A percentile compares a stretch with the other conserved stretches of the same genome.
phyloP scores from a whole-genome alignment of 1,140 invertebrate species.

The Bombus waltoni region DNA sequence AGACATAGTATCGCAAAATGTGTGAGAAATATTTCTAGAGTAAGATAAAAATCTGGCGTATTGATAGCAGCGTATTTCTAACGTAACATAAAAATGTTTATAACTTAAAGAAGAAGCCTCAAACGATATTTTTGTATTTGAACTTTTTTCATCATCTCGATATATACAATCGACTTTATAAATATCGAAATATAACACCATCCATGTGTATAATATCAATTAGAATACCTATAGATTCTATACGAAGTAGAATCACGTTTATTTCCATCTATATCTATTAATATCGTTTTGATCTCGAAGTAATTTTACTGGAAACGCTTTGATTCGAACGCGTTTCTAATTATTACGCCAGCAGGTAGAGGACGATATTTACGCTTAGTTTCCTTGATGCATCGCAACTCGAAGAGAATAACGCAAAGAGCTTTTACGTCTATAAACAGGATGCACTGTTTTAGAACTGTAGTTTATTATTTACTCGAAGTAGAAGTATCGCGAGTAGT shows the following conservation, averaged over 20 bases:
- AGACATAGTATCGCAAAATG: too few species aligned
- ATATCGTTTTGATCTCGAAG: not conserved
- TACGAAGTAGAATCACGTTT: not conserved
- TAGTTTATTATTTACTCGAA: slow-evolving; percentile 36
- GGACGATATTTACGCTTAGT: not conserved
- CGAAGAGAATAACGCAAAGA: not conserved
- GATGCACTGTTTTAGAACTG: not conserved
- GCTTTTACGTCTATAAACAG: not conserved
- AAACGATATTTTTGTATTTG: too few species aligned
- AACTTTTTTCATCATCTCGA: not conserved
- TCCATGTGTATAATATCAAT: too few species aligned
- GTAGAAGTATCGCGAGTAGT: not conserved
- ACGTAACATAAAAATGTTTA: not conserved
- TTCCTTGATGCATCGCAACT: not conserved
- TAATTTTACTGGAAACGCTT: too few species aligned
- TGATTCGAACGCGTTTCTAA: not conserved
- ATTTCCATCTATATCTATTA: not conserved
- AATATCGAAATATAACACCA: not conserved
- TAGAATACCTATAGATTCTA: too few species aligned
- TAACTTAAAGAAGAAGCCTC: not conserved
- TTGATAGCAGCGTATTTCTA: not conserved
- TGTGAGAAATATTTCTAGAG: too few species aligned
- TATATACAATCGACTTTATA: not conserved
- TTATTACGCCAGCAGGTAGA: not conserved
- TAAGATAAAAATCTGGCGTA: too few species aligned